Conservation (phyloP, 1,140 invertebrate genomes). For the Macrobrachium nipponense region DNA sequence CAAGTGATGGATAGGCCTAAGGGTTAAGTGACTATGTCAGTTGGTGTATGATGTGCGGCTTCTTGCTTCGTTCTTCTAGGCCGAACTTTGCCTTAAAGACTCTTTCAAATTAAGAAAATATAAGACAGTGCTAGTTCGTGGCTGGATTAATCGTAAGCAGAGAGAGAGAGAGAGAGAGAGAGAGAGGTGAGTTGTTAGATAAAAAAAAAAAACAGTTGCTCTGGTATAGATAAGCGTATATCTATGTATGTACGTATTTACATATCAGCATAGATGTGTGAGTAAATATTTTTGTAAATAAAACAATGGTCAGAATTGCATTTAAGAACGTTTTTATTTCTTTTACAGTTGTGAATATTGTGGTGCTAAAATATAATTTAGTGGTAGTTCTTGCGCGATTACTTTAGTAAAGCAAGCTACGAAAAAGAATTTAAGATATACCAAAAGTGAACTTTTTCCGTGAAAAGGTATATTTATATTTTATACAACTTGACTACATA, state of each 20-base stretch:
- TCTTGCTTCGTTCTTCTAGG: too few relatives aligned
- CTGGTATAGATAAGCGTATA: neutral
- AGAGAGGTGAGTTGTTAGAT: neutral
- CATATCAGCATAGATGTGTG: conserved; percentile 1
- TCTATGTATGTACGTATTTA: conserved; percentile 1
- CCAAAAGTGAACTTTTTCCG: too few relatives aligned
- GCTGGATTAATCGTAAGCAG: neutral
- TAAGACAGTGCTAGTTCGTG: too few relatives aligned
- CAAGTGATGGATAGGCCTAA: too few relatives aligned
- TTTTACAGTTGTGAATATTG: neutral
- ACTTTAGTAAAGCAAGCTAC: neutral
- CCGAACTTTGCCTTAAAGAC: too few relatives aligned
- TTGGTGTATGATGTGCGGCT: too few relatives aligned
- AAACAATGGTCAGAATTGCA: neutral
- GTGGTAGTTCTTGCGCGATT: neutral
- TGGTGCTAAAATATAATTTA: neutral
- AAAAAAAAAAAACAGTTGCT: neutral
- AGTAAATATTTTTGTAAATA: neutral
- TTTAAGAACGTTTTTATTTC: neutral
- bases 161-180: conserved; percentile 23
- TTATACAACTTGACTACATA: too few relatives aligned
- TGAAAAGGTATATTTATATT: too few relatives aligned
- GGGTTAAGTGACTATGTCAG: too few relatives aligned
- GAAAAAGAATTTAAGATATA: too few relatives aligned
- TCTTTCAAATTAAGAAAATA: too few relatives aligned